These are phyloP conservation scores for Amblyopsis hoosieri DNA, from an alignment of 2,797 vertebrate genomes.

Conservation along the genomic window DNA sequence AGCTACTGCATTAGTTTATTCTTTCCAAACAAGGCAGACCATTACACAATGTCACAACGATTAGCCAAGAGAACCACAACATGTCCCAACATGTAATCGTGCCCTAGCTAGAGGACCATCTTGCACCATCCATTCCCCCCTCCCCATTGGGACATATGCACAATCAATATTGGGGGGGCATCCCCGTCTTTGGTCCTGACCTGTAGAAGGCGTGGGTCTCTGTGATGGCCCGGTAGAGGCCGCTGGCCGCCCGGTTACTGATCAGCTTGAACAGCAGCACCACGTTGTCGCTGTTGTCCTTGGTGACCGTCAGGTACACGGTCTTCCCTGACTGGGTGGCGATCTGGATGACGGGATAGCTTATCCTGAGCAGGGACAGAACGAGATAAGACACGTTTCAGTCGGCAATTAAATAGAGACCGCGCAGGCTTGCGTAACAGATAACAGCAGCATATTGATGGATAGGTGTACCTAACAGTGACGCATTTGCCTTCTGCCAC, in stretches of 20 bases:
- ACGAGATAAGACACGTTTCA: background rate
- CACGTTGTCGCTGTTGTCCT: conserved; percentile 91
- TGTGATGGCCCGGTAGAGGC: conserved; percentile 94
- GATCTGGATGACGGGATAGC: conserved; percentile 96
- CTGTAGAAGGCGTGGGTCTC: conserved; percentile 99
- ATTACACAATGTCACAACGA: no score
- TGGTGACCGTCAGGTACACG: conserved; percentile 93
- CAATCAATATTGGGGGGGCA: no score
- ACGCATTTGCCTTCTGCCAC: no score
- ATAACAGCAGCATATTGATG: background rate
- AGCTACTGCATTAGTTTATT: no score
- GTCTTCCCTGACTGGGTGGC: conserved; percentile 98
- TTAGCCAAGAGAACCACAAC: no score
- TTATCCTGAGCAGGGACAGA: conserved; percentile 77
- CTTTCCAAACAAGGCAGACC: no score
- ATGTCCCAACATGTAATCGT: no score
- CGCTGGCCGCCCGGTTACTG: conserved; percentile 95
- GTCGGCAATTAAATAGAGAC: background rate
- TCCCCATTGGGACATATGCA: background rate
- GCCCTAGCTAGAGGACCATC: no score
- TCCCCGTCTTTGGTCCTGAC: conserved; percentile 59
- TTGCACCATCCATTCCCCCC: background rate
- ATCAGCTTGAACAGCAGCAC: conserved; percentile 97
- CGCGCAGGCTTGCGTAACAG: background rate
- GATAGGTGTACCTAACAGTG: no score